Evolutionary conservation across 2,113 vertebrate genomes (phyloP).

Genomic region (Actenoides lindsayi): DNA sequence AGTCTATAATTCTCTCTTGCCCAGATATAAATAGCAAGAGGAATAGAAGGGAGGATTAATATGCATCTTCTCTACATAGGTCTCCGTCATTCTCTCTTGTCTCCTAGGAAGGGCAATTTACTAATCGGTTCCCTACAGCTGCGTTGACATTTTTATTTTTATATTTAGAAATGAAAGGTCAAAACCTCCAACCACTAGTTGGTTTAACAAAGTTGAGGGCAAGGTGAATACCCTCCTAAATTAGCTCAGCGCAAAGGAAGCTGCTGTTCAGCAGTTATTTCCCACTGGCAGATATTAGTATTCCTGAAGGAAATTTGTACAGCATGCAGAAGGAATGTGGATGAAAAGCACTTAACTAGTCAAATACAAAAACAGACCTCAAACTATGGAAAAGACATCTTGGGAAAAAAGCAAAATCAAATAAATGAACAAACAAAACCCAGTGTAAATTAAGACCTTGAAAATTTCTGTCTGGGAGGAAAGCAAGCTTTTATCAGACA

Average conservation of each 20-base stretch:
- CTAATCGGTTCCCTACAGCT: neutral
- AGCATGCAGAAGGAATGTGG: neutral
- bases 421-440: neutral
- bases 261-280: neutral
- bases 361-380: neutral
- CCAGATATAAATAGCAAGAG: neutral
- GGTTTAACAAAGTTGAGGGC: neutral
- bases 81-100: neutral
- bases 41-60: neutral
- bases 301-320: neutral
- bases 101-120: neutral
- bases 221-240: neutral
- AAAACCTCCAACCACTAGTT: neutral
- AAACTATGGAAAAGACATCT: neutral
- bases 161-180: slow-evolving; percentile 6
- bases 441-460: neutral
- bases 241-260: neutral
- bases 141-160: neutral
- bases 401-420: neutral
- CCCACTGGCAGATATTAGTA: neutral
- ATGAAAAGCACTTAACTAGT: neutral
- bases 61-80: neutral
- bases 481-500: neutral
- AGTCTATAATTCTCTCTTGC: neutral
- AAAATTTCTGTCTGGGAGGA: neutral